phyloP scores from a whole-genome alignment of 2,113 vertebrate genomes.

The Aramus guarauna region DNA sequence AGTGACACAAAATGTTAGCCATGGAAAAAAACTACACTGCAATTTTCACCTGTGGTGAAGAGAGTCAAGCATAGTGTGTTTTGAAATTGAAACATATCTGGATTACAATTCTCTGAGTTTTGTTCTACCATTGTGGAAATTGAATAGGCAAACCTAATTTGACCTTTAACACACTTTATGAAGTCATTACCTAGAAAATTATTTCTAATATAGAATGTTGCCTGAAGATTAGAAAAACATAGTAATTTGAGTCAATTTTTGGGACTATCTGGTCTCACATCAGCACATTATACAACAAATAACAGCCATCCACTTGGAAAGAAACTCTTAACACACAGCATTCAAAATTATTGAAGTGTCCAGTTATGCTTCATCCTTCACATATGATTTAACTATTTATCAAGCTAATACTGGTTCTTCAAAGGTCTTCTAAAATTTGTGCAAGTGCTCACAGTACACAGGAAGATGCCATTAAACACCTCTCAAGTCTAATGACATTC shows the following conservation, averaged over 20 bases:
- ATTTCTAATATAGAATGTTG: not conserved
- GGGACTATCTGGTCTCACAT: not conserved
- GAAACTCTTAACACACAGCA: not conserved
- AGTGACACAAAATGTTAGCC: not conserved
- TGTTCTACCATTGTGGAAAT: not conserved
- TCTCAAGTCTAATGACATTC: not conserved
- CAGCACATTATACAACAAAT: not conserved
- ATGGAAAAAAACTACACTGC: not conserved
- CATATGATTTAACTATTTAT: not conserved
- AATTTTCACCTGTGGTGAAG: not conserved
- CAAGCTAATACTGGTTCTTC: not conserved
- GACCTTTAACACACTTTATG: not conserved
- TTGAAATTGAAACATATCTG: not conserved
- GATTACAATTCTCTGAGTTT: not conserved
- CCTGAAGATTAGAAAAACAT: not conserved
- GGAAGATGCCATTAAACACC: not conserved
- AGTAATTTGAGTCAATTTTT: not conserved
- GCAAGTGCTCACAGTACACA: not conserved
- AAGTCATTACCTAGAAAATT: not conserved
- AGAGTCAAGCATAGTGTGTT: not conserved
- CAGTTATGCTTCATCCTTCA: slow-evolving; percentile 13
- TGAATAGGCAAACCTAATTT: not conserved
- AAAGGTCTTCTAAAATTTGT: not conserved
- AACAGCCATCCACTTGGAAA: not conserved
- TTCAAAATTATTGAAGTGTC: not conserved